These are phyloP conservation scores for Delphinapterus leucas DNA, from an alignment of 2,113 vertebrate species.

Conservation along the genomic window DNA sequence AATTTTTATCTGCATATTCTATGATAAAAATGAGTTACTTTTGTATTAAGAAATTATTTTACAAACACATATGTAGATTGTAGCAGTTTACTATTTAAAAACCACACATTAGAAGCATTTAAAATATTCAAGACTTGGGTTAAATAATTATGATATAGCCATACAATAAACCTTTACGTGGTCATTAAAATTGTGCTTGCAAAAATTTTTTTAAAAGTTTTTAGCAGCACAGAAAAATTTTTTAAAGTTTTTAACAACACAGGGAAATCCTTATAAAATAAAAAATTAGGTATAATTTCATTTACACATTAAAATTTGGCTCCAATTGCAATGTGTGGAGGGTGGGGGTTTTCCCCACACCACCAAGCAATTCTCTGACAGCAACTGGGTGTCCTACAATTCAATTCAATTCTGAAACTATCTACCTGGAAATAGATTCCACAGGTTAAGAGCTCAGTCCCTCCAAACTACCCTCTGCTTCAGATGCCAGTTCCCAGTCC, in stretches of 20 bases:
- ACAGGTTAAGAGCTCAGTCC: background rate
- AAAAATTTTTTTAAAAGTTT: background rate
- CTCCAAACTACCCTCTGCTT: background rate
- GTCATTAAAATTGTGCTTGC: background rate
- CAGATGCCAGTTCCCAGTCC: background rate
- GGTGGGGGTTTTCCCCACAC: background rate
- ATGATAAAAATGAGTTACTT: background rate
- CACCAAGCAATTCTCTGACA: background rate
- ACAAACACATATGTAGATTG: background rate
- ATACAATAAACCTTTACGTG: background rate
- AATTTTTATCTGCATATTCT: background rate
- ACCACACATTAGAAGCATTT: background rate
- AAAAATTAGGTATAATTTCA: background rate
- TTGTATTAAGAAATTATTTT: background rate
- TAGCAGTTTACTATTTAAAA: background rate
- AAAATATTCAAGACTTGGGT: background rate
- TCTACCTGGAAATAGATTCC: background rate
- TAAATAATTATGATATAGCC: background rate
- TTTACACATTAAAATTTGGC: background rate
- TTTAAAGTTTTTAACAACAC: background rate
- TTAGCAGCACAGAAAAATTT: background rate
- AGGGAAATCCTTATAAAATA: background rate
- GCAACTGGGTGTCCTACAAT: background rate
- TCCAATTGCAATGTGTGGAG: background rate
- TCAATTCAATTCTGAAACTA: background rate